Conservation (phyloP, 2,113 vertebrate genomes). For the Centropus unirufus region DNA sequence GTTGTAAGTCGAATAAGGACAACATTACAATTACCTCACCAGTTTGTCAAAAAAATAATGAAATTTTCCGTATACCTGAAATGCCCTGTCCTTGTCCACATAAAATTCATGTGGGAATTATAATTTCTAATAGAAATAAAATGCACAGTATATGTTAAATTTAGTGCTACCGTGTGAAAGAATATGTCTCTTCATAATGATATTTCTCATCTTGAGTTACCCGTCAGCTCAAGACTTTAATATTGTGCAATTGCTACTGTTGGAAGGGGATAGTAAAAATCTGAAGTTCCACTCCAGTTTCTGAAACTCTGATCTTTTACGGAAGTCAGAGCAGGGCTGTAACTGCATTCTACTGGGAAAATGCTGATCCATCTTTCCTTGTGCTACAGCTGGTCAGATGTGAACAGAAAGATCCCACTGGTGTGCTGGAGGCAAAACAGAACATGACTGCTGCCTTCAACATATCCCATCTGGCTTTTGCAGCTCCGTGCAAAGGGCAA, state of each 20-base stretch:
- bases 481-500: background rate
- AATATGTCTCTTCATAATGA: background rate
- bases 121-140: background rate
- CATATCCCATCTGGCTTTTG: background rate
- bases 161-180: background rate
- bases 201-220: background rate
- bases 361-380: background rate
- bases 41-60: background rate
- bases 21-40: background rate
- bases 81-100: background rate
- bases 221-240: background rate
- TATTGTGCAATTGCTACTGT: background rate
- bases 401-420: background rate
- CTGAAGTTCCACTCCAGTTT: background rate
- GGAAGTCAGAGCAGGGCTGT: background rate
- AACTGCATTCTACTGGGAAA: background rate
- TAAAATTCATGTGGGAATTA: background rate
- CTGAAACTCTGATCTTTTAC: background rate
- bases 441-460: background rate
- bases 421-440: background rate
- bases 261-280: background rate
- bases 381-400: accelerated
- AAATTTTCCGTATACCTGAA: background rate
- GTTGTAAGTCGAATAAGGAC: background rate
- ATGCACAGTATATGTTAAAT: background rate